phyloP scores from a whole-genome alignment of 2,797 vertebrate species.

The Scyliorhinus canicula region DNA sequence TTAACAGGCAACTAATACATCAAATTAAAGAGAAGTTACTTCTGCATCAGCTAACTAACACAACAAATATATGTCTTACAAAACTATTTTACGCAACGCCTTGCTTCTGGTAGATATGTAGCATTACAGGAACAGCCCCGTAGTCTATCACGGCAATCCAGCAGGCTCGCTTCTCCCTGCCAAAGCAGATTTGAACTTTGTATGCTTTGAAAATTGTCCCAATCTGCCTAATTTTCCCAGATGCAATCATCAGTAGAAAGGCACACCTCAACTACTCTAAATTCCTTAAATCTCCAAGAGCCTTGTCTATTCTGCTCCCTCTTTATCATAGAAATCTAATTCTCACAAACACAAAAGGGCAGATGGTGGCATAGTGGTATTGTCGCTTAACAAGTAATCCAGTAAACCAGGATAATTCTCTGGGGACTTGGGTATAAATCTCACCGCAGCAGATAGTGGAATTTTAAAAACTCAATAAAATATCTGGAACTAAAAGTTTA shows the following conservation, averaged over 20 bases:
- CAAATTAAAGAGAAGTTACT: not conserved
- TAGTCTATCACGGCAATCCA: not conserved
- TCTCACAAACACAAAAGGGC: not conserved
- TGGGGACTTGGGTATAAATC: no score
- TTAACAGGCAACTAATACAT: not conserved
- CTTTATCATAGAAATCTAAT: not conserved
- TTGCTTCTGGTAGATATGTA: not conserved
- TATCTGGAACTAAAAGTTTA: no score
- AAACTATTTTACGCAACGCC: not conserved
- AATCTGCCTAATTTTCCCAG: not conserved
- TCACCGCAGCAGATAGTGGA: no score
- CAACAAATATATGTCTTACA: not conserved
- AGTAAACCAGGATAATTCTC: no score
- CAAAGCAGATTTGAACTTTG: not conserved
- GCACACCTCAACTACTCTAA: not conserved
- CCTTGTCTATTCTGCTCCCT: not conserved
- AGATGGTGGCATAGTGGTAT: no score
- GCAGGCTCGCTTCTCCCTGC: not conserved
- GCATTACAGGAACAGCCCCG: not conserved
- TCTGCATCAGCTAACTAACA: not conserved
- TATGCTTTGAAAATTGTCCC: not conserved
- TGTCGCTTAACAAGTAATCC: no score
- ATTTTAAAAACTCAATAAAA: no score
- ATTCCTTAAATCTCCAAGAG: not conserved
- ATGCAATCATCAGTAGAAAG: not conserved